Evolutionary conservation across 2,888 invertebrate species (phyloP), one percentile per base, ranked within the genome.

Genomic region (Parelbella ahira): DNA sequence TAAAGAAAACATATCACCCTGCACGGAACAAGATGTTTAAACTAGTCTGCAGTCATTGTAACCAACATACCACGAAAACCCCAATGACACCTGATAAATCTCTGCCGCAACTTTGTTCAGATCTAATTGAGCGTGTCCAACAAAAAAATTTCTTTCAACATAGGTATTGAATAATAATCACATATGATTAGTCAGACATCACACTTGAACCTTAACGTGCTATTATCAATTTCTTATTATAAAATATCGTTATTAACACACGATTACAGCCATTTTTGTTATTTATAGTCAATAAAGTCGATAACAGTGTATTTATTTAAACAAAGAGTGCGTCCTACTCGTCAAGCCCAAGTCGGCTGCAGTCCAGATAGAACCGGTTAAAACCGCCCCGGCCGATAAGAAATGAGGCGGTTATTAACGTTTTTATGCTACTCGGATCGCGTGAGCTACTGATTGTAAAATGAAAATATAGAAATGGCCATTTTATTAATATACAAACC

Each of bases 291-390:
- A 44, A 45, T 37, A 48, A 54, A 50, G 47, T 44, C 49, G 46
- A 38, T 52, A 52, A 48, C 18, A 24, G 28, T 10, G 42, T 36
- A 45, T 44, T 49, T 53, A 51, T 52, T 58, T 39, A 48, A 13
- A 33, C 23, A 28, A 58, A 44, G 49, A 39, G 44, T 37, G 37
- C 36, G 38, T 12, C 32, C 34, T 46, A 36, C 30, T 39, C 8
- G 10, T 9, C 24, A 13, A 24, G 10, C n/a, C 12, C 3, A 6
- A 12, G 11, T 18, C 47, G 41, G 48, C 28, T 30, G 11, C 8
- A 3, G 11, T 34, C 51, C 36, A 43, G 57, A 11, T 9, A 1
- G 21, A 34, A 41, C 56, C 50, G 48, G 59, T 47, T 42, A 33
- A 0, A 11, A 28, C 36, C 44, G 43, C 53, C 19, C 15, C 1